Evolutionary conservation across 2,113 vertebrate genomes (phyloP), one percentile per base, ranked within the genome.

Genomic region (Shinisaurus crocodilurus): DNA sequence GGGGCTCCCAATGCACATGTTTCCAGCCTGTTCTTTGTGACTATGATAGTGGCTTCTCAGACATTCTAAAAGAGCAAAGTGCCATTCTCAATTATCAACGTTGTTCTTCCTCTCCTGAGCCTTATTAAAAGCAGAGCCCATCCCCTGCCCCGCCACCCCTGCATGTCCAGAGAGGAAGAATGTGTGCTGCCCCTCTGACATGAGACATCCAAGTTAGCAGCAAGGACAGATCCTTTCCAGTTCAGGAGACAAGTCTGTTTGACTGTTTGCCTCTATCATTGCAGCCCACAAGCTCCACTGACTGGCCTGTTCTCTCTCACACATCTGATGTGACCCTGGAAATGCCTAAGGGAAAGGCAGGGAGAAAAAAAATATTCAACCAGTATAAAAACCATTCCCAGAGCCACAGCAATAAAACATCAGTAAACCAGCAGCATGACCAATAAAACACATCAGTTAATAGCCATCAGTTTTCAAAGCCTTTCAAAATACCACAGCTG

Each of bases 291-390:
- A 5, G 7, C 18, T 34, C 70, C n/a, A 37, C 72, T 76, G 75
- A 6, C 20, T 76, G 40, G 20, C 20, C 20, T 76, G 75, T 75
- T 37, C 20, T 76, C 75, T 43, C 72, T 16, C 32, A 72, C 29
- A n/a, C 25, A 1, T 92, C 95, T 94, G 92, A 74, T 92, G 95
- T 89, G 60, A 91, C 72, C 85, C 18, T 0, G 1, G 6, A 77
- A 92, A 94, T 6, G 0, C 23, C 7, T 0, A 0, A 43, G 13
- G 27, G 57, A 1, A 9, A 5, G 23, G 9, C 10, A 43, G 1
- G 10, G 25, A 67, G 15, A 45, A 15, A 67, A 9, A 43, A 13
- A 69, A n/a, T n/a, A n/a, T n/a, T n/a, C n/a, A 72, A n/a, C 12
- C 57, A 60, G 12, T 60, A 15, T 60, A 60, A 60, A 60, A 60